Conservation (phyloP, 2,888 invertebrate species). For the Apodemia zela region DNA sequence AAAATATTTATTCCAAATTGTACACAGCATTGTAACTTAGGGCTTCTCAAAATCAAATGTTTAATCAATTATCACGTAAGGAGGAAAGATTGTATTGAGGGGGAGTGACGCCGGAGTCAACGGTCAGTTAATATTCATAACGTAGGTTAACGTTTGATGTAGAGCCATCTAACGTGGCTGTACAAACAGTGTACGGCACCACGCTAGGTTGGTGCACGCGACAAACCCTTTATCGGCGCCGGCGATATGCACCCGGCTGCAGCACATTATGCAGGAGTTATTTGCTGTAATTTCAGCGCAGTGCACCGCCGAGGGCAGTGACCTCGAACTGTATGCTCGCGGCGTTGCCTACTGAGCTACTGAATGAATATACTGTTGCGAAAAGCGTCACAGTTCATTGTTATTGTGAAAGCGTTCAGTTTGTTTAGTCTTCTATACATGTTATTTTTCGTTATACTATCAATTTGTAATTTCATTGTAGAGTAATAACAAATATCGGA, state of each 20-base stretch:
- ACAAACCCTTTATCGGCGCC: not conserved
- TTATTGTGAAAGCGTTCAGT: not conserved
- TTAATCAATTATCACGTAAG: not conserved
- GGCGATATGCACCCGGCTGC: not conserved
- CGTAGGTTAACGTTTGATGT: not conserved
- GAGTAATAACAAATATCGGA: too few relatives aligned
- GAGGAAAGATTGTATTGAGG: too few relatives aligned
- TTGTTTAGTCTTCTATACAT: too few relatives aligned
- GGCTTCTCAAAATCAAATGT: too few relatives aligned
- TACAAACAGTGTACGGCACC: not conserved
- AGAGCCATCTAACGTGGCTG: not conserved
- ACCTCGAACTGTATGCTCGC: not conserved
- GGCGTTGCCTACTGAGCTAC: not conserved
- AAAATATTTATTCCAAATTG: too few relatives aligned
- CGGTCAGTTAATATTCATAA: not conserved
- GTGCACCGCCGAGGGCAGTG: not conserved
- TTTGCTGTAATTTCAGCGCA: constrained; percentile 6
- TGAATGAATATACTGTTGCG: not conserved
- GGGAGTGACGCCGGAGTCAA: not conserved
- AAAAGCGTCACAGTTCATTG: not conserved
- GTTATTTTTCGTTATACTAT: too few relatives aligned
- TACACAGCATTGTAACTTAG: too few relatives aligned
- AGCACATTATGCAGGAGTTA: not conserved
- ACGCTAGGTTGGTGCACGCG: not conserved
- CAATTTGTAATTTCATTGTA: too few relatives aligned